Base-by-base conservation (phyloP, 2,888 invertebrate species). In the Acanthosoma haemorrhoidale region DNA sequence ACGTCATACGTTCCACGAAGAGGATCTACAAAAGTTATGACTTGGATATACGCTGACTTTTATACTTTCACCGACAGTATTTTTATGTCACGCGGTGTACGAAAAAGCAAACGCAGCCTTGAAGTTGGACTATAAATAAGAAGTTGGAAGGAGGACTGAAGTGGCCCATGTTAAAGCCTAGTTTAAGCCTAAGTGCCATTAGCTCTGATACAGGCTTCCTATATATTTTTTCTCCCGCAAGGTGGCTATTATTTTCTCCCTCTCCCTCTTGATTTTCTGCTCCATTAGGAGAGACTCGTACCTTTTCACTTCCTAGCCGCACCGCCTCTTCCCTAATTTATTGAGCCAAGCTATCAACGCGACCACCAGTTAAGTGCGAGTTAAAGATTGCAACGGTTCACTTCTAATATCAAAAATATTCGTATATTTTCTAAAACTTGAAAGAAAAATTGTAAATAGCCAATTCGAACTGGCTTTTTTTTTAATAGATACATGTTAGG, bases 151-250 rank as follows among this genome's bases (percentile, higher is more conserved):
- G 8, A 13, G 16, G 36, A 18, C 11, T 36, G 15, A 13, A 60
- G 60, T 18, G 59, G n/a, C 16, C 34, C 59, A 16, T 34, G 59
- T 16, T 32, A 32, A 34, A 16, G 16, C 60, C 31, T 58, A 58
- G 31, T 58, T 32, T 32, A 29, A 29, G 32, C 31, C 15, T 63
- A 63, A 63, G 63, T 39, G 38, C 63, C 39, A 39, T 39, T 63
- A 63, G n/a, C 39, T 21, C 63, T 38, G 63, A 39, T 63, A 63
- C 63, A 39, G 38, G 9, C 63, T 60, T 39, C 38, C 63, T 63
- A 63, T 39, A 63, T 63, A 63, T 63, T 25, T 63, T 63, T 63
- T 36, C 21, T 13, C 4, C 38, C 38, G 15, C 15, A 15, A 4
- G 15, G 5, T 1, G 34, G 63, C 63, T 38, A 38, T 29, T 63